Percentiles rank a stretch among this genome's conserved stretches.
Conservation (phyloP, 2,113 vertebrate genomes). For the Labeo rohita region DNA sequence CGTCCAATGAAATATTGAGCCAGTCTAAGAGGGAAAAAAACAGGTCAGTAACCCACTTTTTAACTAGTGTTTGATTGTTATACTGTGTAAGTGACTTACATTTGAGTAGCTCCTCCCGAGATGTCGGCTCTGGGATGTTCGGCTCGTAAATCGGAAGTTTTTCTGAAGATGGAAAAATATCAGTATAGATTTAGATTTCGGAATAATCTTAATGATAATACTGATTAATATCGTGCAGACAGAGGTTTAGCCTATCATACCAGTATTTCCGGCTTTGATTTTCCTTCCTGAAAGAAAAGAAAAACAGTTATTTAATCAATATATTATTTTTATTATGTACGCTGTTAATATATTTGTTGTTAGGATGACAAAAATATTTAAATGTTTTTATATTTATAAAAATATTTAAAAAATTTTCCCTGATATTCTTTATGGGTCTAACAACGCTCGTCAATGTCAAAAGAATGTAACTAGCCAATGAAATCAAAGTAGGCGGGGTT, state of each 20-base stretch:
- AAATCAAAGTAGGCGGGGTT: too few species aligned
- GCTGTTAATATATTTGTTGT: too few species aligned
- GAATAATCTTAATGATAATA: neutral
- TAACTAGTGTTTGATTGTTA: neutral
- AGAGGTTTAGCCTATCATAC: slow-evolving; percentile 49
- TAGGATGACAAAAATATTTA: too few species aligned
- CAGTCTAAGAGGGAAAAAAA: slow-evolving; percentile 61
- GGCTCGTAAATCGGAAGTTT: slow-evolving; percentile 64
- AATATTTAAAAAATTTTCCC: too few species aligned
- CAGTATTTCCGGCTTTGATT: slow-evolving; percentile 52
- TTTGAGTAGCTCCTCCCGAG: slow-evolving; percentile 70
- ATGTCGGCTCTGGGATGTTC: slow-evolving; percentile 68
- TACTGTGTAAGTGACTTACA: slow-evolving; percentile 52
- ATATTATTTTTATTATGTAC: too few species aligned
- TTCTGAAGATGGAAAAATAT: slow-evolving; percentile 52
- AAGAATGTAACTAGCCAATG: too few species aligned
- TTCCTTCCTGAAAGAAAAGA: slow-evolving; percentile 53
- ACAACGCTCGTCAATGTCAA: too few species aligned
- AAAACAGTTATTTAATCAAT: too few species aligned
- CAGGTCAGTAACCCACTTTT: neutral
- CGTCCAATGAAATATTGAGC: slow-evolving; percentile 66
- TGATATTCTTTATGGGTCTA: too few species aligned
- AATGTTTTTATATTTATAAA: too few species aligned
- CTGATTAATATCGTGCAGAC: neutral
- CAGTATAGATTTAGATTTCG: neutral